Evolutionary conservation across 2,888 invertebrate species (phyloP).

Genomic region (Lithodes maja): DNA sequence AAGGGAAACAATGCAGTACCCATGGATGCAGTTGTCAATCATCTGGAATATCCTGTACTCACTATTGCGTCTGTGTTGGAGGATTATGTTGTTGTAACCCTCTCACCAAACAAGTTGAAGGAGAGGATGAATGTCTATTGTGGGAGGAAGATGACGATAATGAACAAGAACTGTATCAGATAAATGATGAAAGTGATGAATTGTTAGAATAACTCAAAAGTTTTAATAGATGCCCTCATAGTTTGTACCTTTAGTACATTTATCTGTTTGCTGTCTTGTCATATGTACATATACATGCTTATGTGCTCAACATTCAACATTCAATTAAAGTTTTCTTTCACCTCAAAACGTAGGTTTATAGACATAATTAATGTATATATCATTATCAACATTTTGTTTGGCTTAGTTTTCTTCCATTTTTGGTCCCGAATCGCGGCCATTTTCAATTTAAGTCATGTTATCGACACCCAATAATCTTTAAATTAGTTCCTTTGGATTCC

Average conservation of each 20-base stretch:
- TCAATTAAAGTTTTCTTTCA: not conserved
- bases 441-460: not conserved
- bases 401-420: not conserved
- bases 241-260: not conserved
- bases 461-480: not conserved
- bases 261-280: not conserved
- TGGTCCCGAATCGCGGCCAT: not conserved
- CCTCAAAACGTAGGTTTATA: not conserved
- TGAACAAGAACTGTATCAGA: not conserved
- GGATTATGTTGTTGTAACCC: slow-evolving; percentile 11
- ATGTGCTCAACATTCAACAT: not conserved
- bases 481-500: not conserved
- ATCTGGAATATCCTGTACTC: not conserved
- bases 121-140: not conserved
- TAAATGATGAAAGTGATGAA: not conserved
- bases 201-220: not conserved
- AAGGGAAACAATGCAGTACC: not conserved
- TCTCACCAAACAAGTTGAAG: slow-evolving; percentile 21
- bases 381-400: not conserved
- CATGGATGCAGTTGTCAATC: slow-evolving; percentile 1
- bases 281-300: not conserved
- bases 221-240: not conserved
- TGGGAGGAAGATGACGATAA: not conserved
- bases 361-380: not conserved
- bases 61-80: not conserved